These are phyloP conservation scores for Epinotia ramella DNA, from an alignment of 2,888 invertebrate genomes.

Conservation along the genomic window DNA sequence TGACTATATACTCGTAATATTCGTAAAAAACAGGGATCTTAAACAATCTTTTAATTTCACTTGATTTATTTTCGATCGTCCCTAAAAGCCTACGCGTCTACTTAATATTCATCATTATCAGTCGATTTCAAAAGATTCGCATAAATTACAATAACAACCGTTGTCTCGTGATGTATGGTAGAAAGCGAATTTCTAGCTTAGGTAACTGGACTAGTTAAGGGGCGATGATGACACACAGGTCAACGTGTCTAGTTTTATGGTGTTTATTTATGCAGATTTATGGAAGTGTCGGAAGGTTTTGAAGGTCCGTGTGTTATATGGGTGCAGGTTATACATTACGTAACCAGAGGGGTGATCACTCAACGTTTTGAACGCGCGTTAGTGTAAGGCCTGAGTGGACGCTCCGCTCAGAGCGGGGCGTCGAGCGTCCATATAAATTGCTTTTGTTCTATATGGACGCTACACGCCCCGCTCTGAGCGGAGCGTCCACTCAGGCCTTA, in stretches of 20 bases:
- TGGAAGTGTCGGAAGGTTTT: background rate
- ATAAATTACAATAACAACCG: constrained; percentile 44
- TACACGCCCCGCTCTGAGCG: too few species aligned
- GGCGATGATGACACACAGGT: constrained; percentile 37
- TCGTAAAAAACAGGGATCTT: too few species aligned
- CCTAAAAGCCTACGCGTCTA: background rate
- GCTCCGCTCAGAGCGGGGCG: too few species aligned
- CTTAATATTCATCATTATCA: constrained; percentile 9
- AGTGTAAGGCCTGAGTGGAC: too few species aligned
- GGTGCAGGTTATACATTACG: background rate
- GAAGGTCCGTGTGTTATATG: background rate
- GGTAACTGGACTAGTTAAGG: constrained; percentile 42
- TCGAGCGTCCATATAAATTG: too few species aligned
- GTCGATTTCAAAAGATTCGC: constrained; percentile 32
- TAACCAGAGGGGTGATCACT: background rate
- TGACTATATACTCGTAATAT: too few species aligned
- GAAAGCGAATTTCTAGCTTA: constrained; percentile 45
- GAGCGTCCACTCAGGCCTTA: too few species aligned
- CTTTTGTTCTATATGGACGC: too few species aligned
- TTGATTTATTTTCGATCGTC: background rate
- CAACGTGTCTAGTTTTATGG: constrained; percentile 31
- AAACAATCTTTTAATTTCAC: too few species aligned
- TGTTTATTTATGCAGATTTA: constrained; percentile 18
- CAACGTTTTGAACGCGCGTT: too few species aligned
- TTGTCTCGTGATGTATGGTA: constrained; percentile 31